Conservation (phyloP, 2,888 invertebrate species). For the Trisateles emortualis region DNA sequence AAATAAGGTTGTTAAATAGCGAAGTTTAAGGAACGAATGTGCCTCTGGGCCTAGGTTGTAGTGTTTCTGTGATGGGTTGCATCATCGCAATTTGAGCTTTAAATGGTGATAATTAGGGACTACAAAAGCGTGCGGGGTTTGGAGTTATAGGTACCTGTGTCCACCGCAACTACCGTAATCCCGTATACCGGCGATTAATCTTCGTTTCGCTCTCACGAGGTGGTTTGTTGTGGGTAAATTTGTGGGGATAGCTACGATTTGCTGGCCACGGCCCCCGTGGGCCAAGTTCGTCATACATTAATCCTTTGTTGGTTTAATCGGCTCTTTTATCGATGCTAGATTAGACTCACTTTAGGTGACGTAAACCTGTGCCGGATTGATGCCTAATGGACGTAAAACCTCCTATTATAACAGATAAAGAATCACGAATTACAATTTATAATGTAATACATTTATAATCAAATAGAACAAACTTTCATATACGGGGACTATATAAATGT, state of each 20-base stretch:
- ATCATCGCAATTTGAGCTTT: conserved; percentile 52
- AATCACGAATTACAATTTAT: background rate
- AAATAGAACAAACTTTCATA: background rate
- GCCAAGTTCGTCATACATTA: conserved; percentile 78
- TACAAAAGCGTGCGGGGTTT: conserved; percentile 48
- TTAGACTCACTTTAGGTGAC: conserved; percentile 46
- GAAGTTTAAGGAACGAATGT: conserved; percentile 60
- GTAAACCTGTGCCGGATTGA: conserved; percentile 42
- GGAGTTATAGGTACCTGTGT: conserved; percentile 56
- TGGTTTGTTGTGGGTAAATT: conserved; percentile 81
- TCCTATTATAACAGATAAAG: conserved; percentile 4
- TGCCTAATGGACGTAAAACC: conserved; percentile 24
- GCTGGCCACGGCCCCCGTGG: conserved; percentile 72
- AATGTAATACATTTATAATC: background rate
- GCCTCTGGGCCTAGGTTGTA: conserved; percentile 56
- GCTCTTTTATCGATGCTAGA: conserved; percentile 69
- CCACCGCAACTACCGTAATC: conserved; percentile 72
- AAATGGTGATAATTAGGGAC: conserved; percentile 39
- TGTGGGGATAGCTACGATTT: conserved; percentile 79
- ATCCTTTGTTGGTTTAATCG: conserved; percentile 79
- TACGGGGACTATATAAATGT: background rate
- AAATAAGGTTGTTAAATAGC: conserved; percentile 64
- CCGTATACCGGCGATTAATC: conserved; percentile 76
- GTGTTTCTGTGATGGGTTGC: conserved; percentile 26
- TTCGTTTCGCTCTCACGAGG: conserved; percentile 80